A percentile compares a stretch with the other conserved stretches of the same genome.
phyloP scores from a whole-genome alignment of 2,888 invertebrate species.

The Calephelis perditalis region DNA sequence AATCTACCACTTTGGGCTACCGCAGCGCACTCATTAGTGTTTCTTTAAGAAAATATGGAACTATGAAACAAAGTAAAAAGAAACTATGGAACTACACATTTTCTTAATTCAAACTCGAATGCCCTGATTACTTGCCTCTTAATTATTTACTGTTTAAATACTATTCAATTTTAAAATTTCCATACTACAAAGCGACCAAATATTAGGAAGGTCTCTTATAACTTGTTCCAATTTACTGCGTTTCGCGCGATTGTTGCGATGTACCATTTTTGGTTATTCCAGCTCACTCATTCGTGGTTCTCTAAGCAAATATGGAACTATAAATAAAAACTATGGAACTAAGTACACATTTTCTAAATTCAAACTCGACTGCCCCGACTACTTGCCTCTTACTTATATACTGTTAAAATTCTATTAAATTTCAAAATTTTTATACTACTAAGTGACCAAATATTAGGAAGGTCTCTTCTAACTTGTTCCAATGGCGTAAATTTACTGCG shows the following conservation, averaged over 20 bases:
- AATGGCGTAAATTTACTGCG: constrained; percentile 53
- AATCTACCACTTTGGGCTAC: constrained; percentile 63
- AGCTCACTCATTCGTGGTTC: constrained; percentile 67
- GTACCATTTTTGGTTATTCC: constrained; percentile 60
- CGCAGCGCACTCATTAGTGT: constrained; percentile 63
- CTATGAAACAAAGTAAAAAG: no score
- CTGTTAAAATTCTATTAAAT: no score
- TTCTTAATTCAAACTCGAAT: no score
- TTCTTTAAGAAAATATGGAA: constrained; percentile 26
- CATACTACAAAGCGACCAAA: constrained; percentile 6
- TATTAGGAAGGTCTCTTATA: constrained; percentile 22
- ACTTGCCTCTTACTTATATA: no score
- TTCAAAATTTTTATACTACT: background rate
- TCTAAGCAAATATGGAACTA: constrained; percentile 40
- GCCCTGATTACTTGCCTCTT: no score
- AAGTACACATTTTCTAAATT: no score
- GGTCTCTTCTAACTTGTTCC: constrained; percentile 35
- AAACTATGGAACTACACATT: no score
- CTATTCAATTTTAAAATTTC: no score
- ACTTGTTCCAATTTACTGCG: constrained; percentile 52
- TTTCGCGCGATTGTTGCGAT: constrained; percentile 69
- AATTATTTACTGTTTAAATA: no score
- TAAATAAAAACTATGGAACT: no score
- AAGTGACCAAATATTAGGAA: constrained; percentile 16
- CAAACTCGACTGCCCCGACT: no score